phyloP scores from a whole-genome alignment of 2,113 vertebrate species.

The Cisticola juncidis region DNA sequence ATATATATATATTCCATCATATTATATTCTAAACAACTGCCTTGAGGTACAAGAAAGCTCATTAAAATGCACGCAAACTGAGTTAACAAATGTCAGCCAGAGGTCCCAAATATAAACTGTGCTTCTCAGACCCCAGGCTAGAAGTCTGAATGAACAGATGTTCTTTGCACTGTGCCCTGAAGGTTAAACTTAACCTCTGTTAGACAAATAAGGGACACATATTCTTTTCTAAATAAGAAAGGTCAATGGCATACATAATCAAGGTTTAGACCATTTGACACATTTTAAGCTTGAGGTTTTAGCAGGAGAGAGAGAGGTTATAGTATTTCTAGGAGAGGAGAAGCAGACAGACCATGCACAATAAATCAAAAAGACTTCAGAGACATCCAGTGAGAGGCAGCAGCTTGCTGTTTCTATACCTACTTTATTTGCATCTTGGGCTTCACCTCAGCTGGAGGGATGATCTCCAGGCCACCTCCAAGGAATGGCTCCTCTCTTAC shows the following conservation, averaged over 20 bases:
- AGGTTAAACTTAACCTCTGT: constrained; percentile 41
- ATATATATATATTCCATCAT: neutral
- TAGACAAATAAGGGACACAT: neutral
- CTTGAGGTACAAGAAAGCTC: neutral
- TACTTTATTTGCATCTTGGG: neutral
- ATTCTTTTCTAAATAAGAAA: neutral
- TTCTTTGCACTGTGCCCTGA: neutral
- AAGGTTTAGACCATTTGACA: neutral
- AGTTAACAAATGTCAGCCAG: constrained; percentile 28
- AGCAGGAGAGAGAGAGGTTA: neutral
- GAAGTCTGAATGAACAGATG: constrained; percentile 40
- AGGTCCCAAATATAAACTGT: neutral
- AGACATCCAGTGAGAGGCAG: neutral
- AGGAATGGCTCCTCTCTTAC: neutral
- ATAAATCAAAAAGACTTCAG: neutral
- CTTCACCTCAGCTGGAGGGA: neutral
- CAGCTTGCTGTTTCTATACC: neutral
- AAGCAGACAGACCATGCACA: neutral
- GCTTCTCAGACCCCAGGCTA: neutral
- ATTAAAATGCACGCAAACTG: constrained; percentile 12
- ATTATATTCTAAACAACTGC: neutral
- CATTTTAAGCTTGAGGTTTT: neutral
- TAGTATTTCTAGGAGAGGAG: neutral
- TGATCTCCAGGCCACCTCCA: neutral
- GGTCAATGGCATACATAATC: neutral